Evolutionary conservation across 1,140 invertebrate genomes (phyloP).

Genomic region (Drosophila repleta): DNA sequence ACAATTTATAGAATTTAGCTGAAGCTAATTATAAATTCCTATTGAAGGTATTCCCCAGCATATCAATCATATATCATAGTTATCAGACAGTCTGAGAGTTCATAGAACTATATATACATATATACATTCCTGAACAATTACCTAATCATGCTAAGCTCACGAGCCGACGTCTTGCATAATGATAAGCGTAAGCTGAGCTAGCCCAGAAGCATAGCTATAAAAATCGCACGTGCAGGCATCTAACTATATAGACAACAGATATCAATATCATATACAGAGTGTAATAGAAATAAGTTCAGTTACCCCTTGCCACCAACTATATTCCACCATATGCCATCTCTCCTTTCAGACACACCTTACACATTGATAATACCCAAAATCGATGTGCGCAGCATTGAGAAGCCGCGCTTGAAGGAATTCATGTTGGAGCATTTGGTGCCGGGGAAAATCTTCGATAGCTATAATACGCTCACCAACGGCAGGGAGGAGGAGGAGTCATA

Average conservation of each 20-base stretch:
- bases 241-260: too few relatives aligned
- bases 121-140: not conserved
- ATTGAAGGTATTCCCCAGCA: too few relatives aligned
- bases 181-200: not conserved
- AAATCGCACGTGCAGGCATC: constrained; percentile 9
- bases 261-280: too few relatives aligned
- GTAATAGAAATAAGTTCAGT: too few relatives aligned
- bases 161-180: constrained; percentile 2
- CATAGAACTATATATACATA: constrained; percentile 2
- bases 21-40: too few relatives aligned
- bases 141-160: not conserved
- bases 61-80: not conserved
- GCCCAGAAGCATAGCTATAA: not conserved
- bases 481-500: constrained; percentile 74
- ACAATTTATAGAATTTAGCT: too few relatives aligned
- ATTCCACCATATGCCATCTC: not conserved
- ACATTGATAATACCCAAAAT: constrained; percentile 86
- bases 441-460: constrained; percentile 85
- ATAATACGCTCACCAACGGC: constrained; percentile 79
- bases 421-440: constrained; percentile 86
- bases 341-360: constrained; percentile 85
- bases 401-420: constrained; percentile 85
- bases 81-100: not conserved
- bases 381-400: constrained; percentile 84
- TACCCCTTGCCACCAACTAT: too few relatives aligned